Conservation (phyloP, 2,888 invertebrate genomes). For the Petrolisthes cinctipes region DNA sequence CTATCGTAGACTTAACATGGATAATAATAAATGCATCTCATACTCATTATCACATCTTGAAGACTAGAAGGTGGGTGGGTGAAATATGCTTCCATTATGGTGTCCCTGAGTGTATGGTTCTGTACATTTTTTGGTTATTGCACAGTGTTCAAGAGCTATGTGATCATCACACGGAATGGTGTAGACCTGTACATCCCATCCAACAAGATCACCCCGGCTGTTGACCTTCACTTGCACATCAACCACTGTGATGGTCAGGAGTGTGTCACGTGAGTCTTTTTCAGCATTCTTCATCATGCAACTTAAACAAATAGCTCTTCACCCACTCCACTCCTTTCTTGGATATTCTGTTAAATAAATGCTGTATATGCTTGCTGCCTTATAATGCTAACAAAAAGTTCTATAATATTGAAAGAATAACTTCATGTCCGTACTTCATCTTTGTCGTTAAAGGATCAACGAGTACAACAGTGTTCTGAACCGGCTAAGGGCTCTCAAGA, state of each 20-base stretch:
- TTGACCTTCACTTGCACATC: slow-evolving; percentile 74
- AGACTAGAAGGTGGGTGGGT: no score
- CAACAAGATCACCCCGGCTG: slow-evolving; percentile 73
- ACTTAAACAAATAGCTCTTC: no score
- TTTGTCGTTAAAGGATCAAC: neutral
- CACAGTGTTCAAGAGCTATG: slow-evolving; percentile 62
- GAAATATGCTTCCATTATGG: no score
- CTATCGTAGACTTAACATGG: neutral
- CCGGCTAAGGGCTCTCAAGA: slow-evolving; percentile 46
- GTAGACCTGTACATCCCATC: slow-evolving; percentile 79
- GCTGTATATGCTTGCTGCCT: no score
- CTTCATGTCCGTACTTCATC: slow-evolving; percentile 27
- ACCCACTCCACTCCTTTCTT: no score
- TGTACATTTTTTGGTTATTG: neutral
- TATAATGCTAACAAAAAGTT: no score
- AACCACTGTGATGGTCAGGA: slow-evolving; percentile 58
- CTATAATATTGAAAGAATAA: no score
- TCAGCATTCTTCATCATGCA: no score
- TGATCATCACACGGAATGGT: slow-evolving; percentile 71
- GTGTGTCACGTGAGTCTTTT: slow-evolving; percentile 63
- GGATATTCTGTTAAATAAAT: no score
- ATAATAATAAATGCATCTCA: no score
- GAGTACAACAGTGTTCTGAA: slow-evolving; percentile 46
- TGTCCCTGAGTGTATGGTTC: no score
- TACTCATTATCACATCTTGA: no score